Evolutionary conservation across 2,113 vertebrate species (phyloP), one percentile per base, ranked within the genome.

Genomic region (Pterocles gutturalis): DNA sequence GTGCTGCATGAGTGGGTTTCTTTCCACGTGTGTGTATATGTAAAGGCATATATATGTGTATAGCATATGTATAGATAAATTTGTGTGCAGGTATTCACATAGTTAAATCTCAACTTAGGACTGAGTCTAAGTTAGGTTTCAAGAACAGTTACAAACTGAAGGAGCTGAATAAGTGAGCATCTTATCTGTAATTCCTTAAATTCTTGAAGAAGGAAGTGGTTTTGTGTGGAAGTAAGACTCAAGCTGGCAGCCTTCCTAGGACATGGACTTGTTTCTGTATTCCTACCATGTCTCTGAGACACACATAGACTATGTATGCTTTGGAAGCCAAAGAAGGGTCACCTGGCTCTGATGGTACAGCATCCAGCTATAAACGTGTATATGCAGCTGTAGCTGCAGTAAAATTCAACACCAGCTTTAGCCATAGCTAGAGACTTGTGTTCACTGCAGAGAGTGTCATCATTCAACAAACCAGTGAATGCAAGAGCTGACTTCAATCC

Each of bases 281-380:
- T 87, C 25, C 25, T 51, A 7, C 16, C 6, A 3, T 9, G 3
- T 43, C 34, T 38, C 62, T 25, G 14, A 69, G 33, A 49, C 4
- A 73, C 3, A 53, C 53, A 26, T 1, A 83, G 48, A n/a, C 45
- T 49, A 25, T 0, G 0, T 12, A n/a, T 5, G 16, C 9, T 53
- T 41, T 7, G 18, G 34, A 73, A 43, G 20, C 10, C 51, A 75
- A 64, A 78, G 19, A 70, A 6, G 13, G 7, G 19, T 53, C 36
- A 41, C 25, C 11, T 61, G 34, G 5, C 31, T 75, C 36, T 90
- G 55, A 13, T 29, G 33, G 9, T 18, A 64, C 29, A 69, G 9
- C 38, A 57, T 38, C 21, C 36, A 64, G 13, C 29, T 41, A 33
- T n/a, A 72, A 61, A 43, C 2, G 3, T 7, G 2, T 49, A 6